Evolutionary conservation across 2,888 invertebrate genomes (phyloP).

Genomic region (Eristalinus aeneus): DNA sequence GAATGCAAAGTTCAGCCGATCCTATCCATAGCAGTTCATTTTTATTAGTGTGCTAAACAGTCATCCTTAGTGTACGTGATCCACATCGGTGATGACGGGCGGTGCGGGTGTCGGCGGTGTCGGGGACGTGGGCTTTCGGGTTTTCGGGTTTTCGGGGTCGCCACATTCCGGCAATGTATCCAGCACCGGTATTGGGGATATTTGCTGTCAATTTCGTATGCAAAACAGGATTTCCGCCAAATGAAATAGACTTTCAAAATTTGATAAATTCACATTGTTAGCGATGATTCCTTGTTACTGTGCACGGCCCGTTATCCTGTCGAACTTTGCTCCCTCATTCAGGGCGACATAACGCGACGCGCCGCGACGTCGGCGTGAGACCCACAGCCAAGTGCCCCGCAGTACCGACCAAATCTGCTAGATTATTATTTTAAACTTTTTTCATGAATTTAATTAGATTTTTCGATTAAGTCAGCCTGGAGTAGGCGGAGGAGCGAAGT

Average conservation of each 20-base stretch:
- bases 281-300: conserved; percentile 63
- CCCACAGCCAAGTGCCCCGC: neutral
- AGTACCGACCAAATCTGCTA: conserved; percentile 31
- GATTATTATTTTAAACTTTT: conserved; percentile 57
- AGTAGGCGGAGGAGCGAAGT: neutral
- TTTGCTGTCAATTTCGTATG: conserved; percentile 69
- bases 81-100: conserved; percentile 58
- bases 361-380: neutral
- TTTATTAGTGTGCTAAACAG: conserved; percentile 71
- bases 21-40: conserved; percentile 70
- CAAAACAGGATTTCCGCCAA: conserved; percentile 68
- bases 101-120: neutral
- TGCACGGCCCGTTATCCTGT: neutral
- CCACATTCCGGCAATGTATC: neutral
- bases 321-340: conserved; percentile 17
- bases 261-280: conserved; percentile 71
- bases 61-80: conserved; percentile 67
- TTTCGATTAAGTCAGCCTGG: conserved; percentile 57
- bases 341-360: neutral
- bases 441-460: conserved; percentile 65
- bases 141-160: neutral
- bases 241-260: conserved; percentile 71
- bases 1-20: conserved; percentile 67
- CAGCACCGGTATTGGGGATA: conserved; percentile 30
- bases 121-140: neutral